Evolutionary conservation across 1,140 invertebrate genomes (phyloP).

Genomic region (Papilio polyxenes): DNA sequence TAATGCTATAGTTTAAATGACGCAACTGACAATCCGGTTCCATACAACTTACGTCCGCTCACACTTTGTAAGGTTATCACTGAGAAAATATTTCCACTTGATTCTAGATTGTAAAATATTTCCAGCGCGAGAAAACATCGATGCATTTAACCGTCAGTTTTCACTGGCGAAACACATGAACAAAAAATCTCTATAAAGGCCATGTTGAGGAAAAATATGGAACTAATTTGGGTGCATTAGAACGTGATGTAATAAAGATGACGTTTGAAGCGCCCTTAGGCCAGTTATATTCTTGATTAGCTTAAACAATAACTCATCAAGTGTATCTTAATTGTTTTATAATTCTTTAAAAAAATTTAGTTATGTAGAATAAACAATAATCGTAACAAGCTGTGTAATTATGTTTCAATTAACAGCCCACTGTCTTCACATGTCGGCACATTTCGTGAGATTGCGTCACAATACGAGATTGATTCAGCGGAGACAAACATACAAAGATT

Average conservation of each 20-base stretch:
- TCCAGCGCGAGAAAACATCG: neutral
- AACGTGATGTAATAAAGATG: no score
- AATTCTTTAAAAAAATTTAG: neutral
- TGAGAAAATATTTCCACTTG: constrained; percentile 2
- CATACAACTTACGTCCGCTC: neutral
- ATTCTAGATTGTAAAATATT: neutral
- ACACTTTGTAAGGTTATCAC: constrained; percentile 26
- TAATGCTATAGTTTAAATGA: neutral
- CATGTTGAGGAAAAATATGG: no score
- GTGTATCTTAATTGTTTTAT: neutral
- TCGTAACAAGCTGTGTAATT: neutral
- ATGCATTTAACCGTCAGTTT: neutral
- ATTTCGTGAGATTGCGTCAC: neutral
- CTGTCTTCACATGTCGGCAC: neutral
- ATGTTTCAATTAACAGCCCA: neutral
- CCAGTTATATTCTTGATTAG: no score
- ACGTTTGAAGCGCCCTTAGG: no score
- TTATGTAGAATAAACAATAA: neutral
- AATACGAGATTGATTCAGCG: neutral
- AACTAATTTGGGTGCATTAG: no score
- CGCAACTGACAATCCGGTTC: constrained; percentile 37
- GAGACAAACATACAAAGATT: neutral
- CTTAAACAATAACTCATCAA: neutral
- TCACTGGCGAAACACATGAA: neutral
- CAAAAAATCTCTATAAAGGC: neutral